A percentile compares a stretch with the other conserved stretches of the same genome.
Conservation (phyloP, 2,113 vertebrate species). For the Channa argus region DNA sequence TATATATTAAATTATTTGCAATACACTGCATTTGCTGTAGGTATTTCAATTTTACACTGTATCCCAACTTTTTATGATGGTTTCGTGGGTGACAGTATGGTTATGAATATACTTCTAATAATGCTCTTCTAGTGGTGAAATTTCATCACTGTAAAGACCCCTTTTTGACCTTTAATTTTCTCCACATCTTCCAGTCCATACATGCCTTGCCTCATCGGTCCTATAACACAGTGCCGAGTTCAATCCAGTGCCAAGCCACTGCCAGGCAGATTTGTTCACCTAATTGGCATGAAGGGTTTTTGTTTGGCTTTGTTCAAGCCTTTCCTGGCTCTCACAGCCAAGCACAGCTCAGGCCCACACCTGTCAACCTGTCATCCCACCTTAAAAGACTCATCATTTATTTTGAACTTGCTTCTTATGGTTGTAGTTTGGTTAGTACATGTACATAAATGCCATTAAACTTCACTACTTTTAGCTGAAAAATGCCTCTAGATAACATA, state of each 20-base stretch:
- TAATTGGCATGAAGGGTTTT: slow-evolving; percentile 26
- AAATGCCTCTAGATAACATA: too few relatives aligned
- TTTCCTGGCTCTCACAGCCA: slow-evolving; percentile 30
- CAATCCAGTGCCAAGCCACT: slow-evolving; percentile 19
- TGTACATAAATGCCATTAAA: too few relatives aligned
- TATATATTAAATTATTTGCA: too few relatives aligned
- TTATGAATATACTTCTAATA: background rate
- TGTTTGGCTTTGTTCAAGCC: slow-evolving; percentile 19
- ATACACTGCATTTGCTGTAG: too few relatives aligned
- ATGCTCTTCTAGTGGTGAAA: background rate
- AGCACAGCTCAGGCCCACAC: slow-evolving; percentile 1
- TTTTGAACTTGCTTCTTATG: too few relatives aligned
- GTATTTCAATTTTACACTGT: too few relatives aligned
- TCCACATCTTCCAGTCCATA: background rate
- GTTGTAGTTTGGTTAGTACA: too few relatives aligned
- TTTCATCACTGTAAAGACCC: too few relatives aligned
- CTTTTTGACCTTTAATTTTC: background rate
- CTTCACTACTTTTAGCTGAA: too few relatives aligned
- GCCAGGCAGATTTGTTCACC: slow-evolving; percentile 44
- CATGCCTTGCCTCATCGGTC: background rate
- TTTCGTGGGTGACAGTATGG: background rate
- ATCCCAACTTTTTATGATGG: too few relatives aligned
- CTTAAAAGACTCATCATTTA: too few relatives aligned
- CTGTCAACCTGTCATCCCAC: too few relatives aligned
- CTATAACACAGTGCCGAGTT: background rate